Percentiles rank a stretch among this genome's conserved stretches.
These are phyloP conservation scores for Siphonodentalium dalli DNA, from an alignment of 2,888 invertebrate species.

Conservation along the genomic window DNA sequence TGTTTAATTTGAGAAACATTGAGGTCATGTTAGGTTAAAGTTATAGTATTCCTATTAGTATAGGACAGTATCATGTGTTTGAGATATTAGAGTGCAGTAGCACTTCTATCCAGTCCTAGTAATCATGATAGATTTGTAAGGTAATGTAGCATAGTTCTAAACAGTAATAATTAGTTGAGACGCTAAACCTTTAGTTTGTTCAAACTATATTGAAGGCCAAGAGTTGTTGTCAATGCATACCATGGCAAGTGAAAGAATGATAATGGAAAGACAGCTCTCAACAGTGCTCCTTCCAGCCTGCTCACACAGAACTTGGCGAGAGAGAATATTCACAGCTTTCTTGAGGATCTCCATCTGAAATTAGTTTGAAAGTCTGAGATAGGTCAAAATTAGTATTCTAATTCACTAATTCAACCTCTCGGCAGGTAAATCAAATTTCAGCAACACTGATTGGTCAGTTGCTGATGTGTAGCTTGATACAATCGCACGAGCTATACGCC, in stretches of 20 bases:
- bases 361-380: conserved; percentile 2
- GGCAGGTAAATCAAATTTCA: background rate
- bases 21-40: too few species aligned
- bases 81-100: too few species aligned
- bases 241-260: conserved; percentile 82
- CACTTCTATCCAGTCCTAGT: background rate
- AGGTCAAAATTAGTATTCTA: too few species aligned
- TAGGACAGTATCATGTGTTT: background rate
- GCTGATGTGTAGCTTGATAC: too few species aligned
- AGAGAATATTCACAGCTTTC: conserved; percentile 74
- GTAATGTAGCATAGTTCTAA: background rate
- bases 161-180: background rate
- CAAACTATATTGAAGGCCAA: background rate
- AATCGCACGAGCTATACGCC: too few species aligned
- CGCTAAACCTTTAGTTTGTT: too few species aligned
- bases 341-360: conserved; percentile 73
- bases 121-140: background rate
- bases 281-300: conserved; percentile 88
- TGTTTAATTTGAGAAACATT: too few species aligned
- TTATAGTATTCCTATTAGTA: background rate
- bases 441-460: too few species aligned
- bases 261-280: conserved; percentile 85
- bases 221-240: conserved; percentile 66
- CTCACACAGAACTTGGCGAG: conserved; percentile 77
- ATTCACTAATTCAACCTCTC: background rate